Percentiles rank a stretch among this genome's conserved stretches.
Conservation (phyloP, 2,113 vertebrate species). For the Eclectus roratus region DNA sequence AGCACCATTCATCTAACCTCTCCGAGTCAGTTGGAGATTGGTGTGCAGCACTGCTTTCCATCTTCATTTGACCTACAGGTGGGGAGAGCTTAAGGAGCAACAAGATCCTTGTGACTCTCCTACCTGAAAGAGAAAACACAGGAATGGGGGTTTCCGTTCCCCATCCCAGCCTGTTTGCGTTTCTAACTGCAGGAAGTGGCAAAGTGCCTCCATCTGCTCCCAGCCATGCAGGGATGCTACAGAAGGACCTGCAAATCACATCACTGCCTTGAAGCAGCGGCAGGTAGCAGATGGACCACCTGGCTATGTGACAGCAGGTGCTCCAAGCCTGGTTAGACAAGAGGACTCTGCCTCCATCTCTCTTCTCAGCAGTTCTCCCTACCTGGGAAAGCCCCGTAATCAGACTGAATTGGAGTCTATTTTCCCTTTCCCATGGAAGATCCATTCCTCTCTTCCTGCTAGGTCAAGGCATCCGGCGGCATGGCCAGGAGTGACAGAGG, state of each 20-base stretch:
- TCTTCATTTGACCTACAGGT: neutral
- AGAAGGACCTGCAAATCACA: constrained; percentile 43
- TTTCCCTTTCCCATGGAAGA: neutral
- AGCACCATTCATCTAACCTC: neutral
- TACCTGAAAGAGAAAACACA: neutral
- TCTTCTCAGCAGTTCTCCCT: neutral
- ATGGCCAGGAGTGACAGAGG: neutral
- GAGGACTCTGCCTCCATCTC: neutral
- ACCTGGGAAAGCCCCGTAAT: neutral
- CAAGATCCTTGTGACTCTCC: neutral
- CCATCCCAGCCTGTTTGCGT: neutral
- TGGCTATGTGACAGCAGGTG: constrained; percentile 34
- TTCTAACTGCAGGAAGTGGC: neutral
- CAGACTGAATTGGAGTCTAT: neutral
- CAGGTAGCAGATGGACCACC: constrained; percentile 57
- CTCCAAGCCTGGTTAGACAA: constrained; percentile 43
- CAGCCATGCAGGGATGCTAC: neutral
- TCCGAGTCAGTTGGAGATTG: neutral
- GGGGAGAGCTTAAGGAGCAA: neutral
- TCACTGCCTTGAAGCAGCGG: constrained; percentile 12
- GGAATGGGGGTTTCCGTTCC: neutral
- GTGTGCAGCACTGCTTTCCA: neutral
- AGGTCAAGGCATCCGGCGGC: neutral
- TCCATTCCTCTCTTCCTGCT: neutral
- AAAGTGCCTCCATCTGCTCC: constrained; percentile 23